Evolutionary conservation across 2,888 invertebrate species (phyloP).

Genomic region (Cylindroiulus punctatus): DNA sequence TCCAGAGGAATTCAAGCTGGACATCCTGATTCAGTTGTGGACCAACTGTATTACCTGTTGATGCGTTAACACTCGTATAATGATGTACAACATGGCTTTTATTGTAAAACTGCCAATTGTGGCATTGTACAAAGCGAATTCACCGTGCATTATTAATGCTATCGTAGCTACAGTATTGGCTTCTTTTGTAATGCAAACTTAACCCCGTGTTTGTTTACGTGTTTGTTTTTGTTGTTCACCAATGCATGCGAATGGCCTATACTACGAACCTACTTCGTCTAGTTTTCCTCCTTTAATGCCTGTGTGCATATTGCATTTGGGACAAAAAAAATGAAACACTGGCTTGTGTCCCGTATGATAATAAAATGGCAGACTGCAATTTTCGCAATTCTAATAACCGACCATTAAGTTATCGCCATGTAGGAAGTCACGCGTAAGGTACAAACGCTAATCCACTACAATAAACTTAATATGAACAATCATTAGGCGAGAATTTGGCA

Average conservation of each 20-base stretch:
- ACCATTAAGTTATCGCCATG: neutral
- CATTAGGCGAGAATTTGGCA: neutral
- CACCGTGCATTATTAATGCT: constrained; percentile 21
- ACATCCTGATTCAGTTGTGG: neutral
- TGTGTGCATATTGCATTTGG: neutral
- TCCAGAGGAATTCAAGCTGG: constrained; percentile 20
- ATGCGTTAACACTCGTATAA: neutral
- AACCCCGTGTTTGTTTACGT: constrained; percentile 22
- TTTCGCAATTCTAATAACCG: neutral
- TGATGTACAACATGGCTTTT: neutral
- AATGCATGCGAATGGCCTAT: constrained; percentile 10
- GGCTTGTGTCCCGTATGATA: neutral
- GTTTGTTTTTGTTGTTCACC: constrained; percentile 26
- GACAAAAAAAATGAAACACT: neutral
- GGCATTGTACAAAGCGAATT: constrained; percentile 5
- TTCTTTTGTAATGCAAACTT: constrained; percentile 9
- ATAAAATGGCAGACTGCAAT: neutral
- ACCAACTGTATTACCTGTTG: neutral
- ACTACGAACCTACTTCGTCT: constrained; percentile 6
- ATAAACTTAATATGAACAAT: constrained; percentile 24
- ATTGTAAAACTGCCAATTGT: constrained; percentile 15
- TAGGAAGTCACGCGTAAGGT: neutral
- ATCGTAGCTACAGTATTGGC: neutral
- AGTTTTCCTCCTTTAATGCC: neutral
- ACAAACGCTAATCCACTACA: neutral